Conservation (phyloP, 2,797 vertebrate species). For the Aselliscus stoliczkanus region DNA sequence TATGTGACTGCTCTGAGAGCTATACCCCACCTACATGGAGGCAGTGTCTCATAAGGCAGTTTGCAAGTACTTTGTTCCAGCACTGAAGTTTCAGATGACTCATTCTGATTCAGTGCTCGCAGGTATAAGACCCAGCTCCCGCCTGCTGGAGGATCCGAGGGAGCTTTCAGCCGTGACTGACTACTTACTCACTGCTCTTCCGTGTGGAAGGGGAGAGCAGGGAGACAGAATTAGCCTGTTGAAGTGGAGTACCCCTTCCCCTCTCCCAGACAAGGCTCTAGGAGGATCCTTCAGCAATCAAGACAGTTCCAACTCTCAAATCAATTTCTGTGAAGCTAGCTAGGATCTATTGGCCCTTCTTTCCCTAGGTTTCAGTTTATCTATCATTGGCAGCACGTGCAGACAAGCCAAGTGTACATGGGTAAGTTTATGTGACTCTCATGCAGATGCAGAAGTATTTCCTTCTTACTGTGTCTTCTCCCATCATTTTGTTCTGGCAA, state of each 20-base stretch:
- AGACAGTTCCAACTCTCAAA: neutral
- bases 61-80: constrained; percentile 68
- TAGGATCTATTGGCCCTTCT: neutral
- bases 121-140: constrained; percentile 43
- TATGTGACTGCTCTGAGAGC: constrained; percentile 64
- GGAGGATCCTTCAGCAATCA: neutral
- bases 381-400: neutral
- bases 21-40: constrained; percentile 78
- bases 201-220: neutral
- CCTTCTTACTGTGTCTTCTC: neutral
- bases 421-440: neutral
- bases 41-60: constrained; percentile 76
- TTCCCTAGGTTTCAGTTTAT: neutral
- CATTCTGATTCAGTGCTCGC: constrained; percentile 78
- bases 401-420: neutral
- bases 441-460: neutral
- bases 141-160: neutral
- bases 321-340: neutral
- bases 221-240: too few relatives aligned
- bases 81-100: constrained; percentile 75
- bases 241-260: neutral
- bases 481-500: neutral
- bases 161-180: neutral
- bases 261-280: neutral
- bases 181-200: neutral